Conservation (phyloP, 2,888 invertebrate species). For the Trissolcus japonicus region DNA sequence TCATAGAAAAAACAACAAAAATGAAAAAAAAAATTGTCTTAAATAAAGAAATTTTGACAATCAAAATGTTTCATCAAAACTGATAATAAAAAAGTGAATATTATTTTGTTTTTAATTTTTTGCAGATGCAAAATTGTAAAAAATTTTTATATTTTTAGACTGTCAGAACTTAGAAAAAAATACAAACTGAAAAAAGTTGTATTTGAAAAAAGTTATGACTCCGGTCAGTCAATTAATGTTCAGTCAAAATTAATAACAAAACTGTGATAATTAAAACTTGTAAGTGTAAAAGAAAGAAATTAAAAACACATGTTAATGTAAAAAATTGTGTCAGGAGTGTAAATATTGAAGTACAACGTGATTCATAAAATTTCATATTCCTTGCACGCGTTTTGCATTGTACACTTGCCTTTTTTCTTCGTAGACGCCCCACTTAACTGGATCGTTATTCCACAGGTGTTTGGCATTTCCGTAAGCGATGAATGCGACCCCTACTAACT, state of each 20-base stretch:
- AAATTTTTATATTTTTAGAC: too few relatives aligned
- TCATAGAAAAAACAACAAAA: too few relatives aligned
- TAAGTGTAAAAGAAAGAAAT: background rate
- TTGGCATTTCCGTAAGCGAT: conserved; percentile 75
- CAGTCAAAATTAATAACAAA: background rate
- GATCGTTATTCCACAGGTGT: conserved; percentile 76
- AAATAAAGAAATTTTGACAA: too few relatives aligned
- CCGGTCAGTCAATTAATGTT: too few relatives aligned
- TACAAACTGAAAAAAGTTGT: too few relatives aligned
- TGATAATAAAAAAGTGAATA: too few relatives aligned
- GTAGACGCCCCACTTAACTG: conserved; percentile 70
- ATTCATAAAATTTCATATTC: conserved; percentile 58
- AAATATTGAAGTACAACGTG: conserved; percentile 47
- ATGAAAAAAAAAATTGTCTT: too few relatives aligned
- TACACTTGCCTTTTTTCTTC: conserved; percentile 71
- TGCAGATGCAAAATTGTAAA: too few relatives aligned
- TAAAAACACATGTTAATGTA: background rate
- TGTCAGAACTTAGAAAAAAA: too few relatives aligned
- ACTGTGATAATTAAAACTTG: background rate
- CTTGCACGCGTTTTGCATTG: conserved; percentile 61
- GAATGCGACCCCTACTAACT: conserved; percentile 72
- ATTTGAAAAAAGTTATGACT: too few relatives aligned
- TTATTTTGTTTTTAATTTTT: too few relatives aligned
- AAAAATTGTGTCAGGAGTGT: conserved; percentile 51
- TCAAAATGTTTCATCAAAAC: too few relatives aligned